These are phyloP conservation scores for Eupeodes luniger DNA, from an alignment of 2,888 invertebrate species.

Conservation along the genomic window DNA sequence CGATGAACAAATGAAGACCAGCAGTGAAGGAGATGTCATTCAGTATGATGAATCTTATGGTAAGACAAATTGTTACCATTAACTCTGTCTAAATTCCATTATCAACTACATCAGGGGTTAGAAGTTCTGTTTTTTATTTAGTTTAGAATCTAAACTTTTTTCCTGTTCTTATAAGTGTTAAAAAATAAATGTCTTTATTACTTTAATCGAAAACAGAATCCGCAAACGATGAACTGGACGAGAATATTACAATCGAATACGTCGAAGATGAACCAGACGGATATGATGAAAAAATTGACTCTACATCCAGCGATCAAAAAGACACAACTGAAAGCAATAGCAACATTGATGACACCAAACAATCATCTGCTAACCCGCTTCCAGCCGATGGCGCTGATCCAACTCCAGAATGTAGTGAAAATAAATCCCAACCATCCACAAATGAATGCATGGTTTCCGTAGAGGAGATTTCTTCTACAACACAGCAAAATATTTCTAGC, in stretches of 20 bases:
- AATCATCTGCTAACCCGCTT: conserved; percentile 14
- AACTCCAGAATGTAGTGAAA: conserved; percentile 44
- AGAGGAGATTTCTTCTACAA: conserved; percentile 70
- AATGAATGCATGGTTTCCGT: conserved; percentile 68
- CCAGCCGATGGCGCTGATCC: conserved; percentile 19
- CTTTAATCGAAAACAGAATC: conserved; percentile 57
- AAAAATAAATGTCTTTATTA: neutral
- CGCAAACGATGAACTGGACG: conserved; percentile 79
- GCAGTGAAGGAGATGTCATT: conserved; percentile 74
- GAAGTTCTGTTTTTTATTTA: too few species aligned
- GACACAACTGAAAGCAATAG: conserved; percentile 62
- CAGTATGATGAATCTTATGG: conserved; percentile 77
- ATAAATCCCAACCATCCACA: conserved; percentile 51
- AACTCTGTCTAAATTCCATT: neutral
- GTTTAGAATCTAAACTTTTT: too few species aligned
- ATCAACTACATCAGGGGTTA: too few species aligned
- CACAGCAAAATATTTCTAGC: conserved; percentile 62
- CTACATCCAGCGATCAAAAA: conserved; percentile 59
- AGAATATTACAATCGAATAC: conserved; percentile 80
- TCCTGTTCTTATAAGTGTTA: too few species aligned
- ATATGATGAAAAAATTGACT: conserved; percentile 70
- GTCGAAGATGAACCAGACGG: conserved; percentile 79
- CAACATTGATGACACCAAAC: conserved; percentile 52
- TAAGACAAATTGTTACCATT: conserved; percentile 41
- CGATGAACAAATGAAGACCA: conserved; percentile 63